phyloP scores from a whole-genome alignment of 2,888 invertebrate genomes.

The Eupithecia subumbrata region DNA sequence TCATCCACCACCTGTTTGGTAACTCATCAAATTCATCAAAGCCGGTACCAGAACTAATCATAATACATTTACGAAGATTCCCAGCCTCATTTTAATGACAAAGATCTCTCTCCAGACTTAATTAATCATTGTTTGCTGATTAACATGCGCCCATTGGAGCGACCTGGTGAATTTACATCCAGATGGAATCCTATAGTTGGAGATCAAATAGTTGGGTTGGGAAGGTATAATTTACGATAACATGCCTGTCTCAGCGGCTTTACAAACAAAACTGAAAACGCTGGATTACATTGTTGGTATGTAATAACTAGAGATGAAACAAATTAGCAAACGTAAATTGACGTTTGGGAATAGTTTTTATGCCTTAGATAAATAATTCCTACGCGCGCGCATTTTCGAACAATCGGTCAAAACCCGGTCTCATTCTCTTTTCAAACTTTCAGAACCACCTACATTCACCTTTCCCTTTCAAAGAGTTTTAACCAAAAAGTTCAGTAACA shows the following conservation, averaged over 20 bases:
- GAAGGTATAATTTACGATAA: slow-evolving; percentile 13
- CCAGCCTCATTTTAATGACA: slow-evolving; percentile 77
- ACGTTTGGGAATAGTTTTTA: not conserved
- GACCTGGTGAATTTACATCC: slow-evolving; percentile 73
- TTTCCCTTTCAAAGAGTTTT: not conserved
- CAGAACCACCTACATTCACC: not conserved
- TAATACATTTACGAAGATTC: slow-evolving; percentile 46
- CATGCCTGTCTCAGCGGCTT: not conserved
- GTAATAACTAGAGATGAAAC: not conserved
- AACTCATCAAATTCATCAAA: slow-evolving; percentile 18
- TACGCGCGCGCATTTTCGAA: not conserved
- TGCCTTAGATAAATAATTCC: not conserved
- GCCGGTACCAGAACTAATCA: slow-evolving; percentile 23
- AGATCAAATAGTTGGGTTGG: slow-evolving; percentile 17
- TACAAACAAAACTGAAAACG: not conserved
- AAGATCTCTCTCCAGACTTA: slow-evolving; percentile 73
- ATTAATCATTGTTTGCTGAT: slow-evolving; percentile 81
- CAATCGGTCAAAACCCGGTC: not conserved
- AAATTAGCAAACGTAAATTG: not conserved
- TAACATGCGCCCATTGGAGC: slow-evolving; percentile 69
- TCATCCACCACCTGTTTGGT: not conserved
- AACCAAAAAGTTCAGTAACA: not conserved
- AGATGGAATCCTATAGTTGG: slow-evolving; percentile 62
- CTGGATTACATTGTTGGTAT: not conserved
- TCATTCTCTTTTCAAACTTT: not conserved